Conservation (phyloP, 2,113 vertebrate genomes). For the Cariama cristata region DNA sequence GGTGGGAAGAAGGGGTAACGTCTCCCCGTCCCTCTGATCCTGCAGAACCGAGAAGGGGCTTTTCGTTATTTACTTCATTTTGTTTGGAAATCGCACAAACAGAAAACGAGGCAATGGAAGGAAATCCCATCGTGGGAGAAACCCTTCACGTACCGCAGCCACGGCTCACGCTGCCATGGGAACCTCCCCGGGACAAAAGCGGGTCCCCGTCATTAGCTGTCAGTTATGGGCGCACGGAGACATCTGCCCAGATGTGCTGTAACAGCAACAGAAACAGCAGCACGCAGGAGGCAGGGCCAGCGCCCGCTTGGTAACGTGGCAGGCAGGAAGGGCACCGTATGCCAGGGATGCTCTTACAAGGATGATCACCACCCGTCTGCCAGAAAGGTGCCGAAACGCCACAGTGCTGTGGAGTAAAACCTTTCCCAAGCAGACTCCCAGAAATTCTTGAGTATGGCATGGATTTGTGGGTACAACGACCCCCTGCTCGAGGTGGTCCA, state of each 20-base stretch:
- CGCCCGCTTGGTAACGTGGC: accelerated
- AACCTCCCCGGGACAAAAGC: background rate
- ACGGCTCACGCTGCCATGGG: accelerated
- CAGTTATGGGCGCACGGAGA: background rate
- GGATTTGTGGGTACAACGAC: accelerated
- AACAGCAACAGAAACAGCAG: background rate
- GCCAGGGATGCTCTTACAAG: background rate
- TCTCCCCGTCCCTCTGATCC: background rate
- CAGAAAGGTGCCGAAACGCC: background rate
- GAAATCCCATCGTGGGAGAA: background rate
- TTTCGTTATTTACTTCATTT: background rate
- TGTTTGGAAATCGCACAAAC: background rate
- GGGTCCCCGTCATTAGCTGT: background rate
- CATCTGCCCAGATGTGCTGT: background rate
- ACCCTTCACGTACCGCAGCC: accelerated
- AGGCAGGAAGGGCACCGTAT: accelerated
- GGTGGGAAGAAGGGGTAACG: background rate
- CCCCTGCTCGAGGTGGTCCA: background rate
- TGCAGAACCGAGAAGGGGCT: background rate
- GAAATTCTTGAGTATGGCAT: background rate
- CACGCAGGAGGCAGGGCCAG: background rate
- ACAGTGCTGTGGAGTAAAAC: background rate
- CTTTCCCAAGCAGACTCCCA: background rate
- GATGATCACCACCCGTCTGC: accelerated
- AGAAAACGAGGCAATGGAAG: slow-evolving; percentile 6